Base-by-base conservation (phyloP, 1,140 invertebrate genomes). In the Neodiprion fabricii region DNA sequence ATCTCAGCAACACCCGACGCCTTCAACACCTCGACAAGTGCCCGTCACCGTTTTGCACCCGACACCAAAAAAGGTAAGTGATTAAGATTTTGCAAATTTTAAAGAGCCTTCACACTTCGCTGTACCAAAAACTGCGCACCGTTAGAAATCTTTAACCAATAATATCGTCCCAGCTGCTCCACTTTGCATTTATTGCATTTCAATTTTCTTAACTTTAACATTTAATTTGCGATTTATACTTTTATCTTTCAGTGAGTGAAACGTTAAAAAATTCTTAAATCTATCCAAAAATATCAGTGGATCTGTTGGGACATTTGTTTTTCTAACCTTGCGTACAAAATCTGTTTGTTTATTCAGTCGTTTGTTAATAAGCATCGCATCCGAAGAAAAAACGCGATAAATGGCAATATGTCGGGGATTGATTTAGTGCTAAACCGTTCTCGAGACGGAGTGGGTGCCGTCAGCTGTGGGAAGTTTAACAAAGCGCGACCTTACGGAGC, bases 61-160 rank as follows among this genome's bases (percentile, higher is more conserved):
- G 40, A 85, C 84, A 70, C 85, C 85, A 65, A 87, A 87, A 87
- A 87, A 87, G 85, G 86, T 87, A 79, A 80, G 78, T 78, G 48
- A 78, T 49, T 14, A 69, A 28, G 67, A 21, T n/a, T 4, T 49
- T 21, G 23, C 10, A 69, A 21, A 69, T 69, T 68, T 67, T 68
- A 23, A 53, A 48, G 40, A 73, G 21, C 5, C 11, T 67, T 12
- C 40, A 23, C 28, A 40, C n/a, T 28, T 50, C 49, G 50, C 40
- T 48, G 1, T 17, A 49, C 17, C 23, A 50, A 7, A 10, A 72
- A 65, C 66, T 40, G 17, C 48, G n/a, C 68, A 48, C 70, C 21
- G 65, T 47, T 70, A 50, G 11, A 10, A 11, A 14, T 65, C n/a
- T 28, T 40, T n/a, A 7, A 61, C 23, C n/a, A 23, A n/a, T 66